Percentiles rank a stretch among this genome's conserved stretches.
Conservation (phyloP, 2,113 vertebrate genomes). For the Porphyrio hochstetteri region DNA sequence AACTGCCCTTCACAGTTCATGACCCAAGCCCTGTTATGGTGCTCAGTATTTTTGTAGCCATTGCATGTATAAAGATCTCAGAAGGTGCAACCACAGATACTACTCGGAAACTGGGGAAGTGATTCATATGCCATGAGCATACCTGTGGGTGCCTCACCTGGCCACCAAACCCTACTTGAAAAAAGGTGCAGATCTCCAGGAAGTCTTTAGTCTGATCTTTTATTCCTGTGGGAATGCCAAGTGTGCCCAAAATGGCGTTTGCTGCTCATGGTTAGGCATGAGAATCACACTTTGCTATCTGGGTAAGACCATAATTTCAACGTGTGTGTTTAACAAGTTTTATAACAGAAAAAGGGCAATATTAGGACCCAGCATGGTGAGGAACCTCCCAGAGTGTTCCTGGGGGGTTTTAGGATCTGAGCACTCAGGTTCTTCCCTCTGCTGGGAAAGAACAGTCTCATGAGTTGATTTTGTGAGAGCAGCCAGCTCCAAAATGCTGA, state of each 20-base stretch:
- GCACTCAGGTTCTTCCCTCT: background rate
- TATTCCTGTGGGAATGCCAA: background rate
- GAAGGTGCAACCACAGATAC: background rate
- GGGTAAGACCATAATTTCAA: background rate
- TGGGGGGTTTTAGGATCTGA: background rate
- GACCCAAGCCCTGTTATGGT: background rate
- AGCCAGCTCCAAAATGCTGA: background rate
- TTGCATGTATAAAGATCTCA: background rate
- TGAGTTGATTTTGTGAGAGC: background rate
- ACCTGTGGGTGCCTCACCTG: background rate
- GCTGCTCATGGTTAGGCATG: rapidly evolving
- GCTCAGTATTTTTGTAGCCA: background rate
- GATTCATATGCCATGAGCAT: background rate
- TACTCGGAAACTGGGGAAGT: background rate
- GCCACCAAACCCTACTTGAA: background rate
- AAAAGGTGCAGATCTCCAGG: rapidly evolving
- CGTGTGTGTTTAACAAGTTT: background rate
- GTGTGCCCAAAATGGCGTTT: background rate
- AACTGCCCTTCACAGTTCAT: background rate
- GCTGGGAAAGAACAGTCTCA: background rate
- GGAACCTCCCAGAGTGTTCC: background rate
- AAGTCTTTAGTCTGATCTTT: background rate
- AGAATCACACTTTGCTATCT: background rate
- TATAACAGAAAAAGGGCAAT: background rate
- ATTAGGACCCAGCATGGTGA: background rate